These are phyloP conservation scores for Pachymerium ferrugineum DNA, from an alignment of 2,888 invertebrate genomes.

Conservation along the genomic window DNA sequence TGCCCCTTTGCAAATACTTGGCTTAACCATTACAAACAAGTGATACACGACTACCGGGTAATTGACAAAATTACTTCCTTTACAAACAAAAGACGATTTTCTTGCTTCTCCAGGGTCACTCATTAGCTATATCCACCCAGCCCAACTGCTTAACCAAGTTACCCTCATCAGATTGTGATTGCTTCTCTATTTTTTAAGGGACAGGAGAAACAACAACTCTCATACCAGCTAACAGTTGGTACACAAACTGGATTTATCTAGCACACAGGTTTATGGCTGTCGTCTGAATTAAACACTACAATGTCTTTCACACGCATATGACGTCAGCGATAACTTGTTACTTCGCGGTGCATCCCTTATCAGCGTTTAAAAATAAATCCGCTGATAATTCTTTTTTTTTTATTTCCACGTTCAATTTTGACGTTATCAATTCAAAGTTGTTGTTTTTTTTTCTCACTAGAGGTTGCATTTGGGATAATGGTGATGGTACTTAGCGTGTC, in stretches of 20 bases:
- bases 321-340: constrained; percentile 7
- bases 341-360: not conserved
- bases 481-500: no score
- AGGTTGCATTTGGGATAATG: no score
- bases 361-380: not conserved
- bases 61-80: not conserved
- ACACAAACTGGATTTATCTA: constrained; percentile 13
- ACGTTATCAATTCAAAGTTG: not conserved
- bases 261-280: not conserved
- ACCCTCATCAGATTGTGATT: not conserved
- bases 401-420: not conserved
- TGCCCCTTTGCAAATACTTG: no score
- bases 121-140: not conserved
- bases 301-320: not conserved
- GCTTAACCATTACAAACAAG: no score
- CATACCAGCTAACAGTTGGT: not conserved
- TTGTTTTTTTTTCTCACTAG: not conserved
- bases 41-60: no score
- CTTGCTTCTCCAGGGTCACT: not conserved
- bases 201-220: not conserved
- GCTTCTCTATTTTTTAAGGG: not conserved
- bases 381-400: constrained; percentile 7
- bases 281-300: not conserved
- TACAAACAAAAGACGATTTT: not conserved
- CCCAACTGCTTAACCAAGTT: not conserved